Percentiles rank a stretch among this genome's conserved stretches.
Evolutionary conservation across 2,888 invertebrate genomes (phyloP).

Genomic region (Anarsia innoxiella): DNA sequence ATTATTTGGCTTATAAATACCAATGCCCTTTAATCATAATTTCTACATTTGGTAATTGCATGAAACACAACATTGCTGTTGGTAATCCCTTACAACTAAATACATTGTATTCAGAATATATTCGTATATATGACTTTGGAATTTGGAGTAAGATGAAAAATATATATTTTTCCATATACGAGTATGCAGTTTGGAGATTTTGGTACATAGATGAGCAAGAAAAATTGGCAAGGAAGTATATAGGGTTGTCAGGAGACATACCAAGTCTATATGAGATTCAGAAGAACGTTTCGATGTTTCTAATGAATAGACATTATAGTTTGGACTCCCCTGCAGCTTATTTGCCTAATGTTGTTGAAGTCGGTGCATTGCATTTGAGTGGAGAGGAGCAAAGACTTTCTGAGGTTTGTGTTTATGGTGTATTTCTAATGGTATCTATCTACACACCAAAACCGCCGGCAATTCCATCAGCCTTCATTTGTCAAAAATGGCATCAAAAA

Average conservation of each 20-base stretch:
- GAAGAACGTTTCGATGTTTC: constrained; percentile 31
- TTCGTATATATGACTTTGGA: constrained; percentile 30
- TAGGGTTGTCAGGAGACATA: constrained; percentile 25
- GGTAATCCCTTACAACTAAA: constrained; percentile 28
- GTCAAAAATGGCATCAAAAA: not conserved
- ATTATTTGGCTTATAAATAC: constrained; percentile 22
- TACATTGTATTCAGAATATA: constrained; percentile 22
- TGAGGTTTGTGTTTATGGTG: too few species aligned
- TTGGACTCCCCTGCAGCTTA: constrained; percentile 39
- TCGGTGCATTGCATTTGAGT: constrained; percentile 59
- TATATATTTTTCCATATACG: not conserved
- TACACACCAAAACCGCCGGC: too few species aligned
- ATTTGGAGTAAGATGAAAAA: not conserved
- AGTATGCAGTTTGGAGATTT: not conserved
- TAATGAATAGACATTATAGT: constrained; percentile 46
- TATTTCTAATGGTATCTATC: too few species aligned
- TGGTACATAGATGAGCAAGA: not conserved
- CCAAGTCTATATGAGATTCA: constrained; percentile 28
- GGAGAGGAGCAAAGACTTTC: too few species aligned
- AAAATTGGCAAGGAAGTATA: not conserved
- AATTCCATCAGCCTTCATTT: not conserved
- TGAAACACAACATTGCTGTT: constrained; percentile 25
- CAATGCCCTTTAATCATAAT: constrained; percentile 27
- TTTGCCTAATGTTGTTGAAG: constrained; percentile 55
- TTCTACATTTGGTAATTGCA: constrained; percentile 26